Evolutionary conservation across 2,888 invertebrate species (phyloP), one percentile per base, ranked within the genome.

Genomic region (Dynastes maya): DNA sequence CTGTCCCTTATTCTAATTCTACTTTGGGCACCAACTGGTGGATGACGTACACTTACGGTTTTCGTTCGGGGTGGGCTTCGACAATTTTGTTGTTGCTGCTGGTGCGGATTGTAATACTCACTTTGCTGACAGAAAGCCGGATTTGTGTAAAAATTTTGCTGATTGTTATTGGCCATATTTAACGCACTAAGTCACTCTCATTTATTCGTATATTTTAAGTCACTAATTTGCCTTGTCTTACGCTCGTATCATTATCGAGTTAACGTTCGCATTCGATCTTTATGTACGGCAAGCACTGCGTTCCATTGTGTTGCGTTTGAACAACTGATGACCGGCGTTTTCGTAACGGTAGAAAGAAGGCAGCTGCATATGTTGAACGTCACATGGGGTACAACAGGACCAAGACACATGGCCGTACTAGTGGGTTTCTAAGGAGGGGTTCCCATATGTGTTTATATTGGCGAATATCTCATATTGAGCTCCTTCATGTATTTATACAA

Each of bases 91-190:
- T 80, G 55, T 80, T 79, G 71, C 40, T 40, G 78, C 55, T 79
- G 79, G 61, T 78, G 77, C 85, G 90, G 45, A 89, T 84, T 82
- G 88, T 86, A 90, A 82, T 90, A 93, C 85, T 95, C 95, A 86
- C 95, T 95, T 88, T 94, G 93, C 40, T 93, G 92, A 86, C 94
- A 95, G 86, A 95, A 95, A 0, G 95, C 95, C 76, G 95, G 95
- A 86, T 95, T 95, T 5, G 94, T 93, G 84, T 95, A 95, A 84
- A 94, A 94, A 87, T 93, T 91, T 65, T 83, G 81, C 40, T 84
- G 81, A 49, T 79, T 78, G 55, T 79, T 78, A 64, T 80, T 79
- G 45, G 84, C 84, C 86, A 86, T 86, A 67, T 40, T 27, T 65
- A 53, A 71, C 61, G n/a, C 45, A 63, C 45, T 27, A 58, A 9